Conservation (phyloP, 2,888 invertebrate genomes). For the Calameuta idolon region DNA sequence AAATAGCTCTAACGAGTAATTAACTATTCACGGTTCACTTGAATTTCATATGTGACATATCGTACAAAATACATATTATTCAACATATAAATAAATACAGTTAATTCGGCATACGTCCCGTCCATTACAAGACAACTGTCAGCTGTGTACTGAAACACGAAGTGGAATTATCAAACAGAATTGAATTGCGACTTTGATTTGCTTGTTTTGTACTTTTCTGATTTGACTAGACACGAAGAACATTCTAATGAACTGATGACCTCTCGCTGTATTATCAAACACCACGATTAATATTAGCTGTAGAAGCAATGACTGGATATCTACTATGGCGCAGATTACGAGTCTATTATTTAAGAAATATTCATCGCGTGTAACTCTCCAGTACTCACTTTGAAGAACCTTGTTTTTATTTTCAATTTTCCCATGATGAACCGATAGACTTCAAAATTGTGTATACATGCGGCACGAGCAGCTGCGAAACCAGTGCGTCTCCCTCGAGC, state of each 20-base stretch:
- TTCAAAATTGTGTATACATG: neutral
- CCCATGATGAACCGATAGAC: constrained; percentile 28
- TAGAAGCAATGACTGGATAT: neutral
- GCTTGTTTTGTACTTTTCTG: neutral
- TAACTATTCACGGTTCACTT: neutral
- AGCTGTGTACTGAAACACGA: neutral
- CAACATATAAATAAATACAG: neutral
- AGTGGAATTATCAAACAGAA: neutral
- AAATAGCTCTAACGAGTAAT: neutral
- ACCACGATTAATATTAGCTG: neutral
- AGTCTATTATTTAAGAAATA: neutral
- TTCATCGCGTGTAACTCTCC: neutral
- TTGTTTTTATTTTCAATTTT: constrained; percentile 36
- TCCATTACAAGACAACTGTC: neutral
- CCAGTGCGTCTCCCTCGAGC: constrained; percentile 4
- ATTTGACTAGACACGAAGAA: neutral
- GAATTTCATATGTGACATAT: neutral
- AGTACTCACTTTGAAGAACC: constrained; percentile 33
- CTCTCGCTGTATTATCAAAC: neutral
- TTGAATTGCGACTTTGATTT: neutral
- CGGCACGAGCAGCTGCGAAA: neutral
- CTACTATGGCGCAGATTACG: neutral
- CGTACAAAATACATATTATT: neutral
- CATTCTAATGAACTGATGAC: neutral
- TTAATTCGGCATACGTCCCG: neutral